Conservation (phyloP, 1,140 invertebrate species). For the Ceratina australensis region DNA sequence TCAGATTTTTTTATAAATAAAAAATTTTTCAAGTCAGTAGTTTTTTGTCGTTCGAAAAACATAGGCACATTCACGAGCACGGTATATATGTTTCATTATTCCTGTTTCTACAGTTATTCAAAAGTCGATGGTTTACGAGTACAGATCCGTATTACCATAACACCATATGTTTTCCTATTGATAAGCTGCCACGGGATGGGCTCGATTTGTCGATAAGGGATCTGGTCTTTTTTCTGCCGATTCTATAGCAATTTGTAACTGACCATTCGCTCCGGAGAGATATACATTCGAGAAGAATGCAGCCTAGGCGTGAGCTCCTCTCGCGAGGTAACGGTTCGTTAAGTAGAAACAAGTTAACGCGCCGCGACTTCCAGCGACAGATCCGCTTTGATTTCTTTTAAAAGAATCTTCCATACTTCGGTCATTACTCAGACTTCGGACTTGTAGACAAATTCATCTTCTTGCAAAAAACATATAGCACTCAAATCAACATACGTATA, state of each 20-base stretch:
- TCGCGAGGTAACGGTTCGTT: constrained; percentile 69
- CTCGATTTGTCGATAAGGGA: constrained; percentile 24
- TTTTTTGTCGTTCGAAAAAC: neutral
- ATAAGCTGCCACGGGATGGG: constrained; percentile 14
- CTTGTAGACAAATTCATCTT: no score
- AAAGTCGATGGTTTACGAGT: neutral
- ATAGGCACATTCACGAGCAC: neutral
- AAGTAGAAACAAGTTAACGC: constrained; percentile 69
- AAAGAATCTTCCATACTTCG: no score
- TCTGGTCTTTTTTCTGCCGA: constrained; percentile 41
- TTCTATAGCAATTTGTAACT: constrained; percentile 50
- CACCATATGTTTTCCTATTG: constrained; percentile 10
- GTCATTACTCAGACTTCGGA: no score
- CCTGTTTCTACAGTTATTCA: neutral
- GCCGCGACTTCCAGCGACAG: constrained; percentile 62
- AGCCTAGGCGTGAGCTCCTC: constrained; percentile 54
- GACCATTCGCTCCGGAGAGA: constrained; percentile 27
- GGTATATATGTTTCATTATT: no score
- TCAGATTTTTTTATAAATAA: neutral
- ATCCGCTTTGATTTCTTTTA: constrained; percentile 3
- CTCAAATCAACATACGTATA: constrained; percentile 22
- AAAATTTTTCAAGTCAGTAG: neutral
- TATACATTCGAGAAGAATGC: constrained; percentile 44
- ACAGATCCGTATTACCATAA: constrained; percentile 22
- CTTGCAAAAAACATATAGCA: no score